These are phyloP conservation scores for Enchytraeus crypticus DNA, from an alignment of 2,888 invertebrate genomes.

Conservation along the genomic window DNA sequence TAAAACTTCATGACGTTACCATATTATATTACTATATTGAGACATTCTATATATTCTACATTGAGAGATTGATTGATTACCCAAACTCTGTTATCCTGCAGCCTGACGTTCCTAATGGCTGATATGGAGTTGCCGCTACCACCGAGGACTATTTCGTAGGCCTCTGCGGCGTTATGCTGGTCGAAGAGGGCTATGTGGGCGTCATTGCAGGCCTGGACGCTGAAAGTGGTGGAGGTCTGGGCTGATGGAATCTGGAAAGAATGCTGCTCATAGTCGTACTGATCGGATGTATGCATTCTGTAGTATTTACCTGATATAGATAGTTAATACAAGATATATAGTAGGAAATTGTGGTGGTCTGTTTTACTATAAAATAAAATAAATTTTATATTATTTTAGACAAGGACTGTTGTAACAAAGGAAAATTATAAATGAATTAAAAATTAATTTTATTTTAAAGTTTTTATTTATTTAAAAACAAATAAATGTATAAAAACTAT, in stretches of 20 bases:
- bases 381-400: no score
- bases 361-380: no score
- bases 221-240: slow-evolving; percentile 5
- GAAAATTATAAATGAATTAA: no score
- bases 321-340: not conserved
- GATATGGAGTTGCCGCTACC: slow-evolving; percentile 10
- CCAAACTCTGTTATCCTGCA: slow-evolving; percentile 1
- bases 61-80: no score
- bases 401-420: no score
- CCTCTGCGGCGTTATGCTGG: not conserved
- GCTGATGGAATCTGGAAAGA: not conserved
- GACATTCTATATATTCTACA: no score
- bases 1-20: no score
- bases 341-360: no score
- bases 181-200: slow-evolving; percentile 11
- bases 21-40: no score
- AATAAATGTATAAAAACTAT: no score
- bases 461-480: no score
- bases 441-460: no score
- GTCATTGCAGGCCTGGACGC: slow-evolving; percentile 13
- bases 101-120: not conserved
- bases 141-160: slow-evolving; percentile 17
- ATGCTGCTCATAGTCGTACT: not conserved
- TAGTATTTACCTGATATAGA: not conserved
- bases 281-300: not conserved